Conservation (phyloP, 2,113 vertebrate genomes). For the Callocephalon fimbriatum region DNA sequence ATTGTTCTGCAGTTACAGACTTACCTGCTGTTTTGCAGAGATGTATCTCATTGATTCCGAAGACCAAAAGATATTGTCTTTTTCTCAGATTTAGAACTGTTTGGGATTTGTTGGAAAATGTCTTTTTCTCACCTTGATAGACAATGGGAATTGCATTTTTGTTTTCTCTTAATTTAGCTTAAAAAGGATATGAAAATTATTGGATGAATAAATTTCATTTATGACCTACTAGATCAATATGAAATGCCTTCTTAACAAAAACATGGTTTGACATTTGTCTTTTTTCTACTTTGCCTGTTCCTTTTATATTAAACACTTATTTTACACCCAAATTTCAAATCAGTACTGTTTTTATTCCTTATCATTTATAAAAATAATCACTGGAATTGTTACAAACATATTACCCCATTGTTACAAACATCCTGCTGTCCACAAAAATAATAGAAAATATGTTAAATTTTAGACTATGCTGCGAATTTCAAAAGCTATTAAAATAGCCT, state of each 20-base stretch:
- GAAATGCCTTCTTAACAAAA: not conserved
- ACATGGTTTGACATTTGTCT: not conserved
- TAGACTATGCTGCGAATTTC: not conserved
- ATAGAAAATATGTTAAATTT: not conserved
- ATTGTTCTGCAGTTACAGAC: not conserved
- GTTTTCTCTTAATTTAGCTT: not conserved
- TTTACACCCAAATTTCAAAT: not conserved
- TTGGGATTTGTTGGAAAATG: not conserved
- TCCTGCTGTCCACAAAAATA: not conserved
- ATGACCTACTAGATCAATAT: not conserved
- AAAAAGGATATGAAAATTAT: not conserved
- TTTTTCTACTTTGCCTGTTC: not conserved
- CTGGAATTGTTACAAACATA: not conserved
- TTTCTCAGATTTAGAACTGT: constrained; percentile 29
- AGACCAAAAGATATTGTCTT: constrained; percentile 33
- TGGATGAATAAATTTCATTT: not conserved
- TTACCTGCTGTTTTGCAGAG: not conserved
- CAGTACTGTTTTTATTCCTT: not conserved
- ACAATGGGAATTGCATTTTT: not conserved
- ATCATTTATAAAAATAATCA: not conserved
- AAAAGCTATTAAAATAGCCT: not conserved
- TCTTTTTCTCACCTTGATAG: not conserved
- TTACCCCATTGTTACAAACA: not conserved
- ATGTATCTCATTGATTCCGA: not conserved
- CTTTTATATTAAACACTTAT: not conserved